Evolutionary conservation across 1,140 invertebrate species (phyloP), one percentile per base, ranked within the genome.

Genomic region (Tetramorium simillimum): DNA sequence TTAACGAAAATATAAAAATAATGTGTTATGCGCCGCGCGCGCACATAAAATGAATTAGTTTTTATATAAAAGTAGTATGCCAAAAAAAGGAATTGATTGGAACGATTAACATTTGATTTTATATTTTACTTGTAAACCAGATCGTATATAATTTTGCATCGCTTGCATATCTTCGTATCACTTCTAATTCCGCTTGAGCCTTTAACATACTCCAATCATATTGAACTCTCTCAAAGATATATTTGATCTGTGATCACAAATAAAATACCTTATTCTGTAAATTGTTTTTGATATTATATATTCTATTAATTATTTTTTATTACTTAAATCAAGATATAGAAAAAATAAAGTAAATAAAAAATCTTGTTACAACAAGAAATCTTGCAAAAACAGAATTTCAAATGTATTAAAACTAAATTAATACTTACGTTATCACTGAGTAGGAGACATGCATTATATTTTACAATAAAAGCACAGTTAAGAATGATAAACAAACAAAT

Each of bases 191-290:
- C 6, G 21, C 14, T 1, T 73, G 67, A 73, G 18, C 10, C 18
- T 73, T 84, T 58, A 84, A 46, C 1, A 73, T 73, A 2, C 62
- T 73, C 80, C 80, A 84, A 40, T 84, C 80, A 1, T 37, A 37
- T 33, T 2, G 67, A 49, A 84, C 3, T 73, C 65, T 84, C 0
- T 84, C 18, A 7, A 73, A 84, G n/a, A 84, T 73, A 60, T 46
- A 73, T 46, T 73, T 73, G 12, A 84, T 73, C 80, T 84, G 21
- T 2, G 14, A 56, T 43, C 3, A 49, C 1, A 84, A 60, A 58
- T 9, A 82, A 70, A 56, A 16, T 73, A 58, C 46, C 46, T 33
- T 33, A 37, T 72, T 81, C 3, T 46, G 5, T 21, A 60, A 70
- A 10, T 21, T 37, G 16, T 65, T 63, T 60, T 37, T 46, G 7